Evolutionary conservation across 2,113 vertebrate species (phyloP).

Genomic region (Eleginops maclovinus): DNA sequence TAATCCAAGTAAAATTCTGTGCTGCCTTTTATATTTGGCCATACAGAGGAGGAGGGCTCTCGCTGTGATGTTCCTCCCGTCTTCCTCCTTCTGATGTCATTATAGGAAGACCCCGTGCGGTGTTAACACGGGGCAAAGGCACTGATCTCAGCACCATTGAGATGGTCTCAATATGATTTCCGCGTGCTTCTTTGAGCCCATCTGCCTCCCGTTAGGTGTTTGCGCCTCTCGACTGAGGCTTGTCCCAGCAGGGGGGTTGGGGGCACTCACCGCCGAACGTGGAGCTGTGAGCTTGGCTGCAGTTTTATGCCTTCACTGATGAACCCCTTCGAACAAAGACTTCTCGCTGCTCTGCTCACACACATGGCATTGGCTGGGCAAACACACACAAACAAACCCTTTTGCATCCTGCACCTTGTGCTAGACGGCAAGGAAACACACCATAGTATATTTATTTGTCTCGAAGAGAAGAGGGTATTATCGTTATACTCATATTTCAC

Average conservation of each 20-base stretch:
- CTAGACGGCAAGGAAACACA: background rate
- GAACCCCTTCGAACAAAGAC: slow-evolving; percentile 40
- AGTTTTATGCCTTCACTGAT: slow-evolving; percentile 50
- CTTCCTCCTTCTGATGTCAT: slow-evolving; percentile 35
- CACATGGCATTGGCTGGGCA: background rate
- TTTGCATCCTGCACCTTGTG: slow-evolving; percentile 1
- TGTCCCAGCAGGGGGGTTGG: slow-evolving; percentile 53
- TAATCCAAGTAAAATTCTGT: slow-evolving; percentile 36
- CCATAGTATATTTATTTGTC: background rate
- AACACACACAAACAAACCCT: background rate
- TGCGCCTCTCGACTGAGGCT: slow-evolving; percentile 43
- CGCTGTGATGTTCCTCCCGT: slow-evolving; percentile 35
- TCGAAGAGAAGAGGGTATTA: background rate
- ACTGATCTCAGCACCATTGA: slow-evolving; percentile 43
- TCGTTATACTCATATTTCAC: background rate
- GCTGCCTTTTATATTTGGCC: slow-evolving; percentile 14
- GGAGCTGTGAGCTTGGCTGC: slow-evolving; percentile 23
- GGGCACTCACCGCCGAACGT: slow-evolving; percentile 23
- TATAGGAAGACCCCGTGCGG: slow-evolving; percentile 33
- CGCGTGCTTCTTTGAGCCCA: slow-evolving; percentile 48
- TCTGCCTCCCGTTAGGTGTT: slow-evolving; percentile 58
- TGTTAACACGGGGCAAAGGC: slow-evolving; percentile 15
- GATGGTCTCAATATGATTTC: slow-evolving; percentile 52
- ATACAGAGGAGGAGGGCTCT: slow-evolving; percentile 23
- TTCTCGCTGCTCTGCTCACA: background rate